These are phyloP conservation scores for Anas platyrhynchos DNA, from an alignment of 2,113 vertebrate genomes.

Conservation along the genomic window DNA sequence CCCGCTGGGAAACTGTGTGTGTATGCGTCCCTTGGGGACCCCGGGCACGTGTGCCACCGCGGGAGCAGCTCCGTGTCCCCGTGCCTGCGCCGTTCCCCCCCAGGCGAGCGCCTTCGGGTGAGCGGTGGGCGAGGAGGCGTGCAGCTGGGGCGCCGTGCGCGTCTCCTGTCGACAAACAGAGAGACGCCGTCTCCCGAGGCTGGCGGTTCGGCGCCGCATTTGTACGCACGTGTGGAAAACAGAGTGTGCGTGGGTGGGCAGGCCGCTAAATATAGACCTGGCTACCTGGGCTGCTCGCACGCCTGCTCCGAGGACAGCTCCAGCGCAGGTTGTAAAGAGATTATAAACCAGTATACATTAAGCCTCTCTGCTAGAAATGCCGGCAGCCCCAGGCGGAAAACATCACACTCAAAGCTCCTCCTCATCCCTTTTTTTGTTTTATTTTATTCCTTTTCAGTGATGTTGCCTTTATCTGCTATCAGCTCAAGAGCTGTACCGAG, in stretches of 20 bases:
- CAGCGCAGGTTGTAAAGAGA: background rate
- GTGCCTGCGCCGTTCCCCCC: fast-evolving
- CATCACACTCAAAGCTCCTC: background rate
- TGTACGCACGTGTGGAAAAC: background rate
- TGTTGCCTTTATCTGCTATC: slow-evolving; percentile 16
- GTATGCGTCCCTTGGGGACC: background rate
- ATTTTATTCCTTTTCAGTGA: background rate
- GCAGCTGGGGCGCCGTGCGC: fast-evolving
- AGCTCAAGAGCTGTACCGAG: background rate
- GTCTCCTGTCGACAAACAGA: background rate
- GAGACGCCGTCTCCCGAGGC: background rate
- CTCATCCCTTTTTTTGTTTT: background rate
- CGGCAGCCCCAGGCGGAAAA: background rate
- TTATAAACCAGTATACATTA: background rate
- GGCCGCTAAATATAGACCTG: background rate
- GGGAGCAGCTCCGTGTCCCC: background rate
- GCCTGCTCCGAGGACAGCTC: background rate
- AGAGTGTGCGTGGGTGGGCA: background rate
- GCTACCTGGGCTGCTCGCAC: background rate
- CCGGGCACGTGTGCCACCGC: fast-evolving
- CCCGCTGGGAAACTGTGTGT: background rate
- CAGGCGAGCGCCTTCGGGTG: background rate
- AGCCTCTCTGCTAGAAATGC: background rate
- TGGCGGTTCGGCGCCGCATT: background rate
- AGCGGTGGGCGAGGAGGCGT: background rate